Evolutionary conservation across 2,113 vertebrate genomes (phyloP).

Genomic region (Alouatta palliata): DNA sequence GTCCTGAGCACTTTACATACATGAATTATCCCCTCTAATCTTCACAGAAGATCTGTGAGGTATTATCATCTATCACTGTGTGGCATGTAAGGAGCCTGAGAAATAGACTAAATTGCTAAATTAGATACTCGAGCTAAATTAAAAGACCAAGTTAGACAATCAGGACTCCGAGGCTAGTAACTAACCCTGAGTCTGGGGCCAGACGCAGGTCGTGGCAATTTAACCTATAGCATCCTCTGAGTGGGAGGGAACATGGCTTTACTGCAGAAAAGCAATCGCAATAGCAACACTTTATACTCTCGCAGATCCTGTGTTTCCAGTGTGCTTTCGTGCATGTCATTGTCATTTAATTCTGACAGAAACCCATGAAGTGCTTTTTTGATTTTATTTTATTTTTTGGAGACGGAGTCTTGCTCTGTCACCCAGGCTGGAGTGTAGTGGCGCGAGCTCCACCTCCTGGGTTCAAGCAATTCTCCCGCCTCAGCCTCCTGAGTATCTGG

Average conservation of each 20-base stretch:
- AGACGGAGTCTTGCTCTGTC: too few relatives aligned
- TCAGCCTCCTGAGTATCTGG: too few relatives aligned
- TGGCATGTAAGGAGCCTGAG: not conserved
- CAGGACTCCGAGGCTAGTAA: not conserved
- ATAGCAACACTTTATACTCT: too few relatives aligned
- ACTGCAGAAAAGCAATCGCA: not conserved
- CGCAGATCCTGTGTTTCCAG: not conserved
- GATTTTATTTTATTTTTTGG: too few relatives aligned
- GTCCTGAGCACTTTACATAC: not conserved
- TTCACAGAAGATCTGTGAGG: not conserved
- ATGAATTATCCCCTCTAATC: not conserved
- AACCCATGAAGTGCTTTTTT: not conserved
- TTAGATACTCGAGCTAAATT: not conserved
- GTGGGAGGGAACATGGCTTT: not conserved
- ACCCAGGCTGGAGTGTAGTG: too few relatives aligned
- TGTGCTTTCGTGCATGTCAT: rapidly evolving
- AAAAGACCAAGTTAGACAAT: not conserved
- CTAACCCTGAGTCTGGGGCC: too few relatives aligned
- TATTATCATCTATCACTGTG: not conserved
- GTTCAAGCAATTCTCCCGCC: too few relatives aligned
- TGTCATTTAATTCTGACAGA: not conserved
- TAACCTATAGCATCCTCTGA: not conserved
- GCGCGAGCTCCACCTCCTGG: too few relatives aligned
- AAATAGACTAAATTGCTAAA: not conserved
- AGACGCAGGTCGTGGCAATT: not conserved